Base-by-base conservation (phyloP, 2,797 vertebrate genomes). In the Microchirus variegatus region DNA sequence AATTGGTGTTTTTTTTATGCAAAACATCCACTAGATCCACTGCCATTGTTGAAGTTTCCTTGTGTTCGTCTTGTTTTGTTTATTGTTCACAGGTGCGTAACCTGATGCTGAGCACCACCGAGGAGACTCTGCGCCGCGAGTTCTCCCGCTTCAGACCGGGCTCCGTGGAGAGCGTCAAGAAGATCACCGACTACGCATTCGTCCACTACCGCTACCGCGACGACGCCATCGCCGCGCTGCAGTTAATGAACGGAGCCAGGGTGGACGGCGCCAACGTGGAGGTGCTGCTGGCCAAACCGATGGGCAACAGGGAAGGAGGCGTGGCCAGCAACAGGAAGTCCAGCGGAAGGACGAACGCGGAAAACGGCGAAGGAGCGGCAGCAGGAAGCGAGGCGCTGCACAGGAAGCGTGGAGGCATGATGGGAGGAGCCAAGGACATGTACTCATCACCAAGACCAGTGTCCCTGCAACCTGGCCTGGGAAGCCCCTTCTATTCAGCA, bases 121-220 rank as follows among this genome's bases (percentile, higher is more conserved):
- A 98, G 67, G 96, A 98, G 53, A 94, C 92, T 1, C 94, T 99
- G 35, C 90, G 88, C 52, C 87, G 89, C 42, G 96, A 96, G 88
- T 99, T 98, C 85, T 96, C 94, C 46, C 86, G 89, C 56, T 93
- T 95, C 82, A 96, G 95, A 54, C 94, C 95, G 4, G 96, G 96
- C 66, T 83, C 90, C 2, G 95, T 99, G 78, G 96, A 97, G 73
- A 93, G 95, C 3, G 96, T 99, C 1, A 99, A 97, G 89, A 99
- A 98, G 84, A 88, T 98, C 70, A 92, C 92, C 7, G 95, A 97
- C 87, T 97, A 98, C 75, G 96, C 96, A 70, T 99, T 98, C 85
- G 74, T 98, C 76, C 97, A 99, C 84, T 99, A 95, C 91, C 93
- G 91, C 81, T 89, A 85, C 67, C 93, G 95, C 6, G 94, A 96